Base-by-base conservation (phyloP, 2,113 vertebrate species). In the Tychaedon coryphoeus region DNA sequence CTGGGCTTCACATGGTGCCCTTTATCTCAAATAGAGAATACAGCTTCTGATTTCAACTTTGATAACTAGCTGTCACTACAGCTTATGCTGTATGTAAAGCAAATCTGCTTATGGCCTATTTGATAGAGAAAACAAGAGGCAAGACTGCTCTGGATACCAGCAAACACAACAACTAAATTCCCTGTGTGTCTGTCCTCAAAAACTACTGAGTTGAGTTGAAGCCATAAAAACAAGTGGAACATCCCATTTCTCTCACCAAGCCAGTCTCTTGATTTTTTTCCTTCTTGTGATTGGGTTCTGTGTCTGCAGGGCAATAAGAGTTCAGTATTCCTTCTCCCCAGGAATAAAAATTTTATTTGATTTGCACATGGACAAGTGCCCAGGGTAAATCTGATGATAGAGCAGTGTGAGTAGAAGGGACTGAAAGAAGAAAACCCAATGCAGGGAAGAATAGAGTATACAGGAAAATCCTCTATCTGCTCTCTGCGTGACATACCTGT, bases 291-390 rank as follows among this genome's bases (percentile, higher is more conserved):
- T 14, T 40, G 6, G 3, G 1, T 51, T 57, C n/a, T 51, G 42
- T 67, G 24, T 76, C 57, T 78, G 56, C 9, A 50, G 26, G 12
- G 48, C 36, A 61, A 34, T 29, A 75, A 28, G 53, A 90, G 29
- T 77, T 94, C 43, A 70, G 28, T 91, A 86, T 88, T 93, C 71
- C 70, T 89, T 93, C 89, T 88, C 79, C 72, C 18, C 33, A 79
- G 28, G 23, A 51, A n/a, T 40, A 80, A 93, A 95, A 74, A 53
- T 13, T 43, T 81, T 53, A 33, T 40, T 61, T 58, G 50, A 67
- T 71, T 80, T 62, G 29, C 10, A n/a, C 9, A 29, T 6, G 14
- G 10, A 16, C 50, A 88, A 65, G 23, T 79, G 81, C 56, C 65
- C 48, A 62, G 65, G 5, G 60, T 53, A 92, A 42, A 92, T 72